These are phyloP conservation scores for Potamarius usumacintae DNA, from an alignment of 2,113 vertebrate genomes.

Conservation along the genomic window DNA sequence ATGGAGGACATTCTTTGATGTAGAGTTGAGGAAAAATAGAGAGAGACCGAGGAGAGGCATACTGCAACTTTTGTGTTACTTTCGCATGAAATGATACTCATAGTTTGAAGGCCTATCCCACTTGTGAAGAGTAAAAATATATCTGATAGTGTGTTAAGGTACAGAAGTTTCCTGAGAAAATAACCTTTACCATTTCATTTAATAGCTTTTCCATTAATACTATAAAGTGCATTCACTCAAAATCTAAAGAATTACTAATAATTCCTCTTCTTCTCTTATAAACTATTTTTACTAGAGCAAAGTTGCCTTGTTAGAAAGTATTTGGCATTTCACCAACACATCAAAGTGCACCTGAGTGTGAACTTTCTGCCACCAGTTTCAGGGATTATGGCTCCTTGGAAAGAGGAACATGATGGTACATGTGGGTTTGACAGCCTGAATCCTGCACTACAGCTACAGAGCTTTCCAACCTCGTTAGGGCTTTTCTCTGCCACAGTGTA, in stretches of 20 bases:
- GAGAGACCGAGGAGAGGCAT: background rate
- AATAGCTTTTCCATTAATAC: background rate
- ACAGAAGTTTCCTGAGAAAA: background rate
- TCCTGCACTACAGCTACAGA: slow-evolving; percentile 54
- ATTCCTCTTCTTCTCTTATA: background rate
- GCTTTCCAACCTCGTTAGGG: slow-evolving; percentile 24
- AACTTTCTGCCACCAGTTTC: background rate
- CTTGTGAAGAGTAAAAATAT: background rate
- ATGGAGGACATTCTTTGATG: background rate
- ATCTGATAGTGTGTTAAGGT: background rate
- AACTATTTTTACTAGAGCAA: background rate
- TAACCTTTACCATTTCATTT: background rate
- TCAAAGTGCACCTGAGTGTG: background rate
- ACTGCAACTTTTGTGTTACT: background rate
- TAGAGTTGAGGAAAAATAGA: background rate
- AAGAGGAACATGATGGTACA: slow-evolving; percentile 59
- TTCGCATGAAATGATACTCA: background rate
- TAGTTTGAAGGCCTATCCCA: background rate
- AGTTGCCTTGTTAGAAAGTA: background rate
- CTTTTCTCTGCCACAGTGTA: background rate
- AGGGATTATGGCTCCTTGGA: slow-evolving; percentile 3
- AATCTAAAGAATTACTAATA: background rate
- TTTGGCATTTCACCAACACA: background rate
- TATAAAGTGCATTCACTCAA: slow-evolving; percentile 6
- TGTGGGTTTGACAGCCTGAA: slow-evolving; percentile 61